Evolutionary conservation across 1,140 invertebrate genomes (phyloP).

Genomic region (Drosophila sturtevanti): DNA sequence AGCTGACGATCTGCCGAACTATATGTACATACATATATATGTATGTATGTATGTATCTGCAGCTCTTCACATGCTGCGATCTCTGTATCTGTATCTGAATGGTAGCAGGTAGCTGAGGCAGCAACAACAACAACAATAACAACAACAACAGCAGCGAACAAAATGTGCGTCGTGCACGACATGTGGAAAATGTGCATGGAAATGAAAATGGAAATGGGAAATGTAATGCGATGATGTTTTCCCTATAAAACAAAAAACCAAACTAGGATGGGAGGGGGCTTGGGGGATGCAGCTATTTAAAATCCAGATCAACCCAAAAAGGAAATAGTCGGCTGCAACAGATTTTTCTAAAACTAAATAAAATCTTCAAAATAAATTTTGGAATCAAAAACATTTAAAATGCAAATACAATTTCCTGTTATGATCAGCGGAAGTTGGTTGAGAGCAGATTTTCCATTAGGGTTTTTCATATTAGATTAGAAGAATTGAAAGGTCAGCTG

Average conservation of each 20-base stretch:
- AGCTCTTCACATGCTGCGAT: constrained; percentile 40
- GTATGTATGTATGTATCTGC: background rate
- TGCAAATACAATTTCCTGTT: constrained; percentile 44
- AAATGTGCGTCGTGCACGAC: constrained; percentile 59
- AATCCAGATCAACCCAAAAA: constrained; percentile 35
- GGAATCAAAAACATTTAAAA: constrained; percentile 2
- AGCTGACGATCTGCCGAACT: constrained; percentile 20
- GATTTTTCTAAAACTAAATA: constrained; percentile 10
- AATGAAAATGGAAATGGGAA: constrained; percentile 54
- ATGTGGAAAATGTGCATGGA: constrained; percentile 62
- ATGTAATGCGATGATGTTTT: constrained; percentile 29
- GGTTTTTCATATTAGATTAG: too few relatives aligned
- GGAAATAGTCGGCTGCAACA: constrained; percentile 33
- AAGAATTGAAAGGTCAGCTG: constrained; percentile 41
- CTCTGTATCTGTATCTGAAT: background rate
- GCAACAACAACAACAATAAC: constrained; percentile 6
- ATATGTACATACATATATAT: background rate
- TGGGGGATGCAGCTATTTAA: too few relatives aligned
- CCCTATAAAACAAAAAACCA: background rate
- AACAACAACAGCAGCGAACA: background rate
- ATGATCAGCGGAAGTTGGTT: background rate
- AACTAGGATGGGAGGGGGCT: too few relatives aligned
- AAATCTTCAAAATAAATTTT: constrained; percentile 5
- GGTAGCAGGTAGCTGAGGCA: constrained; percentile 19
- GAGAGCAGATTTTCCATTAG: background rate